Evolutionary conservation across 1,140 invertebrate species (phyloP).

Genomic region (Rhyacophila brunnea): DNA sequence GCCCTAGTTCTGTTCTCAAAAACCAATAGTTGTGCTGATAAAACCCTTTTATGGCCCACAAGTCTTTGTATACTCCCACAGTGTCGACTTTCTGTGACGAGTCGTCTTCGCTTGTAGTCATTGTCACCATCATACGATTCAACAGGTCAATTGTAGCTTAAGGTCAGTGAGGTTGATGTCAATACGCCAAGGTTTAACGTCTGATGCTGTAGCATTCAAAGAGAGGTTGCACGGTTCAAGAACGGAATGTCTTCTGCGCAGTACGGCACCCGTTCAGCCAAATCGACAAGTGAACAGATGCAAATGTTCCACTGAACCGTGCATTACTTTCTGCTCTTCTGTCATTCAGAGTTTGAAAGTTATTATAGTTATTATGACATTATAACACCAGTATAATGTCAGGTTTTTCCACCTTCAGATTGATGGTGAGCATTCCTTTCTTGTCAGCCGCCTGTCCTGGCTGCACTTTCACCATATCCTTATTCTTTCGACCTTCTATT

Average conservation of each 20-base stretch:
- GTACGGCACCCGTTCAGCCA: conserved; percentile 11
- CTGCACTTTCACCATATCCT: neutral
- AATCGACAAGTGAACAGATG: conserved; percentile 68
- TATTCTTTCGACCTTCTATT: neutral
- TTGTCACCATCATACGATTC: conserved; percentile 70
- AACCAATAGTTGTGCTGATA: conserved; percentile 77
- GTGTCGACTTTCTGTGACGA: conserved; percentile 50
- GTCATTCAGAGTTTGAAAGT: conserved; percentile 56
- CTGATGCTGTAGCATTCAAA: conserved; percentile 70
- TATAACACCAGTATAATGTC: conserved; percentile 95
- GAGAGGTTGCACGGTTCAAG: conserved; percentile 78
- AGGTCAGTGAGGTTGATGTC: conserved; percentile 82
- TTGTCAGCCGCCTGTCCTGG: neutral
- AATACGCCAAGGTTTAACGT: conserved; percentile 69
- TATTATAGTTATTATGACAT: no score
- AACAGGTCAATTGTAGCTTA: conserved; percentile 82
- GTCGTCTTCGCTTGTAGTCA: conserved; percentile 58
- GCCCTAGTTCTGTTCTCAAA: conserved; percentile 67
- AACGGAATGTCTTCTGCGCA: conserved; percentile 50
- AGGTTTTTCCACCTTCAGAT: conserved; percentile 82
- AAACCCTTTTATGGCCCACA: conserved; percentile 73
- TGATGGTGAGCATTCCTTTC: conserved; percentile 66
- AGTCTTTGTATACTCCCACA: conserved; percentile 59
- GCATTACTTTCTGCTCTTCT: conserved; percentile 61
- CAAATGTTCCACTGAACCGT: conserved; percentile 70